Evolutionary conservation across 2,797 vertebrate genomes (phyloP), one percentile per base, ranked within the genome.

Genomic region (Enteromius anoplus): DNA sequence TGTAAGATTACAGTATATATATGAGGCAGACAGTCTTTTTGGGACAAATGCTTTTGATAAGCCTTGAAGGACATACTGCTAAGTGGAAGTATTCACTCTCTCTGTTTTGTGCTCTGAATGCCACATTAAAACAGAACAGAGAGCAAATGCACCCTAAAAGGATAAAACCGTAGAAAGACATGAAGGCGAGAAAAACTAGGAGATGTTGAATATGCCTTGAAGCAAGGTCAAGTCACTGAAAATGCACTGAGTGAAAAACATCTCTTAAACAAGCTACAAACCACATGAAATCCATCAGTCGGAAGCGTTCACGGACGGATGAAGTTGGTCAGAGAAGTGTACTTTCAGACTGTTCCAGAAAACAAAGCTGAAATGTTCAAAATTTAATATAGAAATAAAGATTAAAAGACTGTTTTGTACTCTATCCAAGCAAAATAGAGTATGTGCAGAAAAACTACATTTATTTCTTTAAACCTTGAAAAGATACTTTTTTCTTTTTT

Each of bases 171-270:
- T 11, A 12, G 40, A 80, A 75, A 62, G 17, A 75, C 65, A 62
- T 45, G 21, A 77, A 71, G 32, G 69, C 71, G 23, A 83, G 65
- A 70, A 79, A 80, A 76, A 42, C 64, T 62, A 78, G 45, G 45
- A 66, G 69, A 75, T 62, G 71, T 64, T 70, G 53, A 86, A 83
- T 70, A 80, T 68, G 62, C 85, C 85, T 84, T 80, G 34, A 71
- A 81, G 85, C 75, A 88, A 84, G 76, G 83, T 80, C 82, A 86
- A 72, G 23, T 75, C 34, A 58, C 47, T 69, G 29, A 86, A 78
- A 75, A 62, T 55, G 78, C 19, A 12, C 9, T 14, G n/a, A 73
- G 29, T 75, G 32, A 70, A 83, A 15, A 77, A 69, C 70, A 51
- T 34, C 49, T 72, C 73, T 55, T 64, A 75, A 85, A 84, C 62